Base-by-base conservation (phyloP, 2,113 vertebrate species). In the Podocnemis expansa region DNA sequence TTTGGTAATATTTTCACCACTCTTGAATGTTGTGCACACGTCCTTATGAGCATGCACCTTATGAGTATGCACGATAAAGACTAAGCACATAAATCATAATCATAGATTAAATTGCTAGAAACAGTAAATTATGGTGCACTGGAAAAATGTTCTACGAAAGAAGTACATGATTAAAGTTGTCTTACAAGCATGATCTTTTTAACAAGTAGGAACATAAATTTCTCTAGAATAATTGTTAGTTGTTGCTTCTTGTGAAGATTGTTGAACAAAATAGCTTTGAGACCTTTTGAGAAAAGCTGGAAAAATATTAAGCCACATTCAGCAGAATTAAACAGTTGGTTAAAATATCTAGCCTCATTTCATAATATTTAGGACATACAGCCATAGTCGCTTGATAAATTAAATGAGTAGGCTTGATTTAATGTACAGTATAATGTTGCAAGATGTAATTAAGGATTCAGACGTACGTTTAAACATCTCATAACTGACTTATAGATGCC, bases 291-390 rank as follows among this genome's bases (percentile, higher is more conserved):
- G 92, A 89, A 89, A 94, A 89, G 89, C 80, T 90, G 43, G 89
- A 67, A 83, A 84, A 95, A 52, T 38, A 49, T 86, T 76, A 78
- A 84, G 11, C 88, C 51, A 45, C 87, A 60, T 80, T 83, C 92
- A 63, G 41, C 27, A 88, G 60, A 85, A 90, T 49, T 34, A 96
- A 94, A 95, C 89, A 49, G 6, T 93, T 89, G 86, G 34, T 96
- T 96, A 56, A 92, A 76, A 93, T 91, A 84, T 84, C 73, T 94
- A 92, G 76, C 91, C 87, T 92, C 54, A 19, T 97, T 97, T 89
- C 83, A 6, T 81, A 91, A 85, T 79, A 52, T 63, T 34, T 83
- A 85, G 88, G 11, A 58, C 51, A 54, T 80, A 80, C 43, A 91
- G 11, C 78, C 82, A 0, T 5, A 75, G 80, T 29, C 93, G 14